Evolutionary conservation across 2,888 invertebrate species (phyloP).

Genomic region (Scaptomyza tumidula): DNA sequence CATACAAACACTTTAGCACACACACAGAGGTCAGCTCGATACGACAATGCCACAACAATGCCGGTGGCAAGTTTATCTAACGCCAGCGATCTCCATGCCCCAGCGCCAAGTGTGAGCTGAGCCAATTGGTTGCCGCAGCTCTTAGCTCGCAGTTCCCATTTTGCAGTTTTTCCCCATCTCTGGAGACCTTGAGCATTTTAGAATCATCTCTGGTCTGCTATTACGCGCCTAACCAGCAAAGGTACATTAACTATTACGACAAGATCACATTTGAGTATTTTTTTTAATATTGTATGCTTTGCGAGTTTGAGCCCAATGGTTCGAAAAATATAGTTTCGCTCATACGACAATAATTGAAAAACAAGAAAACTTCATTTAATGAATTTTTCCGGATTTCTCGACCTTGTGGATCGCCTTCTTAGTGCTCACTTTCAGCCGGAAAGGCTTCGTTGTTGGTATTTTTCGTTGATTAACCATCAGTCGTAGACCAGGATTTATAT

Average conservation of each 20-base stretch:
- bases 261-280: background rate
- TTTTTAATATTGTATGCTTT: no score
- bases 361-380: no score
- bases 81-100: conserved; percentile 68
- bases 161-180: conserved; percentile 10
- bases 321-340: no score
- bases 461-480: no score
- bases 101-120: conserved; percentile 63
- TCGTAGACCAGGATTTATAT: no score
- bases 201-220: conserved; percentile 22
- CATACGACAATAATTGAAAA: no score
- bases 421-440: background rate
- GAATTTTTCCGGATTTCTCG: no score
- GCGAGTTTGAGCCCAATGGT: no score
- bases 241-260: conserved; percentile 7
- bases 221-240: background rate
- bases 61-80: conserved; percentile 80
- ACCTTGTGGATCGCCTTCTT: background rate
- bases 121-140: conserved; percentile 59
- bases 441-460: background rate
- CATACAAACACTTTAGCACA: background rate
- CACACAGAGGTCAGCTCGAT: conserved; percentile 2
- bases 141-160: conserved; percentile 13
- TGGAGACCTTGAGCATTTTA: conserved; percentile 57
- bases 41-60: conserved; percentile 48